These are phyloP conservation scores for Oedothorax gibbosus DNA, from an alignment of 1,140 invertebrate species.

Conservation along the genomic window DNA sequence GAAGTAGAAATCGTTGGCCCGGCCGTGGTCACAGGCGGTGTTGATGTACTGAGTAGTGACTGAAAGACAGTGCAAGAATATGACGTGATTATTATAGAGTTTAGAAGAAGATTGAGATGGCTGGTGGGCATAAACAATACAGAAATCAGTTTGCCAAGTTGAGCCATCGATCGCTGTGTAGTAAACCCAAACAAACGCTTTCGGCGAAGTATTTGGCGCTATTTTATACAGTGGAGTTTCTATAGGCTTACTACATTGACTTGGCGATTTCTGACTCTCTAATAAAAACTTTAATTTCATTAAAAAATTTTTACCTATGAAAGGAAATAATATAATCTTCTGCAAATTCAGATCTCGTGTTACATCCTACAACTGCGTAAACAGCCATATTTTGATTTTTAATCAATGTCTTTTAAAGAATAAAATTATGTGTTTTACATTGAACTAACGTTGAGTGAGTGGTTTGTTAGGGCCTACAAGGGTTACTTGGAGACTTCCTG, in stretches of 20 bases:
- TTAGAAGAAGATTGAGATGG: neutral
- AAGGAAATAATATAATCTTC: too few species aligned
- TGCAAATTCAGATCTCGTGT: too few species aligned
- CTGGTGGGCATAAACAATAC: neutral
- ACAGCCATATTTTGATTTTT: too few species aligned
- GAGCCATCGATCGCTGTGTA: neutral
- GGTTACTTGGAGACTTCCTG: too few species aligned
- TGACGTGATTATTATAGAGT: neutral
- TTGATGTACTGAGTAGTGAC: slow-evolving; percentile 10
- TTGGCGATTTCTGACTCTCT: too few species aligned
- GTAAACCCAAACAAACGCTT: neutral
- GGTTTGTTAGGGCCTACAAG: too few species aligned
- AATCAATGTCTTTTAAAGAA: too few species aligned
- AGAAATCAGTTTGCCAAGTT: neutral
- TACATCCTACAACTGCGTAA: too few species aligned
- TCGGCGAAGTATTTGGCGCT: neutral
- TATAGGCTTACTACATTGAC: neutral
- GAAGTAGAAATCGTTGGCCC: slow-evolving; percentile 13
- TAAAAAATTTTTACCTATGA: too few species aligned
- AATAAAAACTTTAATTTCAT: too few species aligned
- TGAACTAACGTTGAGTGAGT: too few species aligned
- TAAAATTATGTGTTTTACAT: too few species aligned
- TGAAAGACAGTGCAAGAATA: slow-evolving; percentile 69
- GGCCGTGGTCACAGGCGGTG: slow-evolving; percentile 13
- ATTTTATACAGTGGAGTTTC: neutral